Base-by-base conservation (phyloP, 2,888 invertebrate genomes). In the Aporophyla nigra region DNA sequence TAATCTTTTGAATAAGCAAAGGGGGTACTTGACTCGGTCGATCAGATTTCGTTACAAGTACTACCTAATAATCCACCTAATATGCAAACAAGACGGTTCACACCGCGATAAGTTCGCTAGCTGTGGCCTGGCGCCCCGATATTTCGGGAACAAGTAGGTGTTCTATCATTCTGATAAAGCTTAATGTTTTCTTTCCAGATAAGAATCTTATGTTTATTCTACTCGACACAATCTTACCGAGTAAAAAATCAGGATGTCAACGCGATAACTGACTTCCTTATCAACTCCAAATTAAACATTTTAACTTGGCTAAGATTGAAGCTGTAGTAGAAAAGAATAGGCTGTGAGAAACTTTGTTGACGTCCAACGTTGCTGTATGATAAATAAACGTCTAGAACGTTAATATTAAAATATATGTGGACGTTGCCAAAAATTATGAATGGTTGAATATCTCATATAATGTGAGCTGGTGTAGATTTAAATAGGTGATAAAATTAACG, bases 171-270 rank as follows among this genome's bases (percentile, higher is more conserved):
- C 89, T 93, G 94, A 94, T 95, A 95, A 93, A 91, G 86, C 82
- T 86, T 88, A 92, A 90, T 89, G 90, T 91, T 90, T 91, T 92
- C 90, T 89, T 92, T 90, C 87, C 87, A 90, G 95, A 95, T 95
- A 96, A 95, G 89, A 89, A 90, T 90, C 87, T 89, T 78, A 73
- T 95, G 94, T 95, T 95, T 94, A 93, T 92, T 92, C 78, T 90
- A 89, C 89, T 87, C 91, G 86, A 93, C 92, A 91, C 93, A 93
- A 94, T 93, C 93, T 93, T 86, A 92, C 91, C 87, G 88, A 67
- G 90, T 92, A 92, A 94, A 93, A 94, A 94, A 94, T 94, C 93
- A 94, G 95, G 94, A 95, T 94, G 94, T 93, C 91, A 87, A 80
- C 80, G 82, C 87, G 95, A 94, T 94, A 95, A 92, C 74, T 78